Evolutionary conservation across 2,797 vertebrate species (phyloP), one percentile per base, ranked within the genome.

Genomic region (Gymnothorax javanicus): DNA sequence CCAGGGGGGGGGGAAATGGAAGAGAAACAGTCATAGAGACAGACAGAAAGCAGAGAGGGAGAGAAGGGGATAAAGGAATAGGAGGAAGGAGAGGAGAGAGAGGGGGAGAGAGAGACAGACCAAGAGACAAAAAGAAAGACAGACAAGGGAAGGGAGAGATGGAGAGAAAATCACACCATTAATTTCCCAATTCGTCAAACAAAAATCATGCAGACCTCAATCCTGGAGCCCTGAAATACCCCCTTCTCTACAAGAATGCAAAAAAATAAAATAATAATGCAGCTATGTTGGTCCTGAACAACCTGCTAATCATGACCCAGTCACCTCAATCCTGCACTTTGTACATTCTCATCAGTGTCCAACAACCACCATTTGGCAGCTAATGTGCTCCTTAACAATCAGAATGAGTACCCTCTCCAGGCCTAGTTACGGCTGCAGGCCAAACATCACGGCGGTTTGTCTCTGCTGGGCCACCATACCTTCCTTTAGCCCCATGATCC

Each of bases 401-500:
- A 64, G 7, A 64, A 64, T n/a, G 62, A 23, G 62, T 64, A n/a
- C 62, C 62, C 62, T 64, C 62, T 64, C 62, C 62, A 6, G 62
- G 62, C 17, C 62, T 64, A 23, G 17, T 64, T 17, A n/a, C 20
- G 20, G 62, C 62, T 7, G 4, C 62, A 23, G 62, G 0, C 3
- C 4, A 23, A 67, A 67, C 33, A 43, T 23, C 58, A 6, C 20
- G 5, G 4, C 20, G 20, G 62, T 67, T 67, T n/a, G 62, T 67
- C 62, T 15, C 5, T 20, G 4, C 62, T 3, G 62, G 62, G 62
- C 62, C 20, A 6, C 62, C 71, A 4, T 93, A 99, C 98, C 99
- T 96, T 98, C 96, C 90, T 97, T 98, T 13, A 99, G 94, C 7
- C 96, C 97, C 91, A 99, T 86, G 86, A 99, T 98, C 98, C 98